Conservation (phyloP, 2,113 vertebrate species). For the Silurus asotus region DNA sequence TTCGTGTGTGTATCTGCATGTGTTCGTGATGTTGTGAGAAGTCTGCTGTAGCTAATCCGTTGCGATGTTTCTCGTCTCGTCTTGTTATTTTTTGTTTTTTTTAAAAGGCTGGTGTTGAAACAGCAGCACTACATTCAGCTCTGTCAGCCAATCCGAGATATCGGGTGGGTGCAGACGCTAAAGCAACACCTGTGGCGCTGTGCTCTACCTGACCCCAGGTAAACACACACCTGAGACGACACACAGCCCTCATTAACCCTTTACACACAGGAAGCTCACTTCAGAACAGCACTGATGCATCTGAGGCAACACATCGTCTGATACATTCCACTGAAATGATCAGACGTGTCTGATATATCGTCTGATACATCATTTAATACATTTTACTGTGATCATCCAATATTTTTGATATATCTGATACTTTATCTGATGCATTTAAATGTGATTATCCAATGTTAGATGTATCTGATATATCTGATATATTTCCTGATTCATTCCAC, state of each 20-base stretch:
- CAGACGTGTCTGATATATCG: neutral
- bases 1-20: neutral
- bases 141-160: conserved; percentile 80
- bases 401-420: neutral
- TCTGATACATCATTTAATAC: neutral
- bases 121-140: conserved; percentile 83
- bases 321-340: neutral
- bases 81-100: conserved; percentile 65
- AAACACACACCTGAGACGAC: conserved; percentile 59
- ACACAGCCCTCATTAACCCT: conserved; percentile 36
- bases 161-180: conserved; percentile 82
- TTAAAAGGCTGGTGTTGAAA: conserved; percentile 78
- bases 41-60: conserved; percentile 69
- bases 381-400: neutral
- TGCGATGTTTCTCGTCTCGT: conserved; percentile 72
- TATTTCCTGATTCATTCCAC: neutral
- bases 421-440: neutral
- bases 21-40: conserved; percentile 42
- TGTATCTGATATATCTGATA: neutral
- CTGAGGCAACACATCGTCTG: neutral
- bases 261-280: neutral
- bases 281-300: no score
- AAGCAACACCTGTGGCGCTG: conserved; percentile 83
- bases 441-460: neutral
- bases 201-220: conserved; percentile 77